Conservation (phyloP, 1,140 invertebrate genomes). For the Neotoxoptera formosana region DNA sequence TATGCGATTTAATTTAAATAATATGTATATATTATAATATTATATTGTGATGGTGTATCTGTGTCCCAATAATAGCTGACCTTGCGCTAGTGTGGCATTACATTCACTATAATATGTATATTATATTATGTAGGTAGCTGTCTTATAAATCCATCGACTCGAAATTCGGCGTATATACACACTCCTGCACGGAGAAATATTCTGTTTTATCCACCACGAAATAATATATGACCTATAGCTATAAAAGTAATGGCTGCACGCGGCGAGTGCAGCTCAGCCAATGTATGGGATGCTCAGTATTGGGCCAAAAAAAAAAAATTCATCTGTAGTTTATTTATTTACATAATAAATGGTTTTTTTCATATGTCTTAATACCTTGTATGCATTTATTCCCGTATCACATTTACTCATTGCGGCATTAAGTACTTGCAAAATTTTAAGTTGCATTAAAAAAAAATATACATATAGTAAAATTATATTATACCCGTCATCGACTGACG, state of each 20-base stretch:
- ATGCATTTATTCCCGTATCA: too few relatives aligned
- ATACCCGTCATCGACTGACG: too few relatives aligned
- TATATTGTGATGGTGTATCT: not conserved
- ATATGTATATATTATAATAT: not conserved
- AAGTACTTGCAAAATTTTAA: too few relatives aligned
- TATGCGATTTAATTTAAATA: constrained; percentile 18
- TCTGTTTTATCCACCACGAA: not conserved
- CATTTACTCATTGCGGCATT: too few relatives aligned
- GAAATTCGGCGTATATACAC: not conserved
- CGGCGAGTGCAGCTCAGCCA: not conserved
- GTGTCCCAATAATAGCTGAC: constrained; percentile 5
- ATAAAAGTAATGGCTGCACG: not conserved
- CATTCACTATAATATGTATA: not conserved
- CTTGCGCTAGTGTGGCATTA: not conserved
- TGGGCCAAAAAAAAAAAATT: not conserved
- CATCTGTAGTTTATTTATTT: too few relatives aligned
- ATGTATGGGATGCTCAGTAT: not conserved
- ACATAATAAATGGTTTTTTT: too few relatives aligned
- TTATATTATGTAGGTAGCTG: too few relatives aligned
- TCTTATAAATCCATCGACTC: not conserved
- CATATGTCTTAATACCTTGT: too few relatives aligned
- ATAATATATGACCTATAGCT: not conserved
- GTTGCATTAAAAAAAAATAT: too few relatives aligned
- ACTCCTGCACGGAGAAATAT: not conserved
- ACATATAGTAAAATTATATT: too few relatives aligned